Evolutionary conservation across 2,113 vertebrate genomes (phyloP).

Genomic region (Limanda limanda): DNA sequence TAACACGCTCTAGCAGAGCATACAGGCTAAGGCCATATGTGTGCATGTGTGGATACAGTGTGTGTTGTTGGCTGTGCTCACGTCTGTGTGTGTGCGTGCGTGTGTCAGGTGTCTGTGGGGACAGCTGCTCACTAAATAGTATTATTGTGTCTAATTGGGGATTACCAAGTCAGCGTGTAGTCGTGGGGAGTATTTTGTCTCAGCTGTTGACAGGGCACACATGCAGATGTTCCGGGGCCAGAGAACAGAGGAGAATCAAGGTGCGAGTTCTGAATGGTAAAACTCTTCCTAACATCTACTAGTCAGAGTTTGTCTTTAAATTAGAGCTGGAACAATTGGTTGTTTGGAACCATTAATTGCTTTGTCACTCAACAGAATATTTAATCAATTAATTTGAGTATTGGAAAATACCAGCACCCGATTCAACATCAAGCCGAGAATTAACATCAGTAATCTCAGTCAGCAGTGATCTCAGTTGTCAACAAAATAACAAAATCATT

Average conservation of each 20-base stretch:
- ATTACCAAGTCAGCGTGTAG: slow-evolving; percentile 58
- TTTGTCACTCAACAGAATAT: background rate
- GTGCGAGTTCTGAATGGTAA: background rate
- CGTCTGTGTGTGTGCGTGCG: slow-evolving; percentile 14
- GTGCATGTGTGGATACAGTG: background rate
- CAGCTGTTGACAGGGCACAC: slow-evolving; percentile 26
- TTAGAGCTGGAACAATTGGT: background rate
- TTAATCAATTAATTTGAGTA: background rate
- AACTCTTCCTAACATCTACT: background rate
- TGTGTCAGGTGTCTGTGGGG: slow-evolving; percentile 58
- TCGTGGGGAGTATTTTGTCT: slow-evolving; percentile 41
- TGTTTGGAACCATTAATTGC: background rate
- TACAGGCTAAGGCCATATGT: slow-evolving; percentile 52
- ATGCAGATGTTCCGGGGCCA: slow-evolving; percentile 24
- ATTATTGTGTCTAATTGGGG: slow-evolving; percentile 74
- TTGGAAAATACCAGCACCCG: background rate
- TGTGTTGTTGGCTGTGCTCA: slow-evolving; percentile 5
- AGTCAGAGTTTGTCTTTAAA: background rate
- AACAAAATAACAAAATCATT: no score
- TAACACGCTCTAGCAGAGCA: slow-evolving; percentile 65
- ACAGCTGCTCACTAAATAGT: slow-evolving; percentile 76
- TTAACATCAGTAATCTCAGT: no score
- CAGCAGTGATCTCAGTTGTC: no score
- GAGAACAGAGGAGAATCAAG: background rate
- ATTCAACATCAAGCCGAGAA: no score